Percentiles rank a stretch among this genome's conserved stretches.
phyloP scores from a whole-genome alignment of 2,113 vertebrate species.

The Callocephalon fimbriatum region DNA sequence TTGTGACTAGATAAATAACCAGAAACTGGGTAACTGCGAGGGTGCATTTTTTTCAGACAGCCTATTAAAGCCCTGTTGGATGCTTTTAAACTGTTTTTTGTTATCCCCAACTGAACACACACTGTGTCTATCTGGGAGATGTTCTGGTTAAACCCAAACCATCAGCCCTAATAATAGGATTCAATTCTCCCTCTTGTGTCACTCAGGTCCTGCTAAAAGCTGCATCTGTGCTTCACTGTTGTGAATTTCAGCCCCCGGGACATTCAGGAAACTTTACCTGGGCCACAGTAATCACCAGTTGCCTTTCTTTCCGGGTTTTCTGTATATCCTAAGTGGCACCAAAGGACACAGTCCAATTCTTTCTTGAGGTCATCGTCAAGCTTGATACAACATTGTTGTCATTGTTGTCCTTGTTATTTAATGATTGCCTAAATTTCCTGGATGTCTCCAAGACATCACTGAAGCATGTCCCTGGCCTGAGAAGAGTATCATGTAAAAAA shows the following conservation, averaged over 20 bases:
- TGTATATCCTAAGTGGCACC: accelerated
- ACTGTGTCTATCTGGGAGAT: not conserved
- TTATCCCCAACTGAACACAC: not conserved
- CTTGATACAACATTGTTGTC: not conserved
- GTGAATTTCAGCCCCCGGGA: not conserved
- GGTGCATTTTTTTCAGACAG: not conserved
- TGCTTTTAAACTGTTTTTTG: not conserved
- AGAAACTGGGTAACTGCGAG: not conserved
- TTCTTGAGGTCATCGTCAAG: not conserved
- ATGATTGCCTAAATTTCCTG: not conserved
- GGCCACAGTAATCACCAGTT: not conserved
- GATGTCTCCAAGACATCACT: not conserved
- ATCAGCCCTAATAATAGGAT: not conserved
- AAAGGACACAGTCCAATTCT: not conserved
- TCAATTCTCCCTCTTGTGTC: not conserved
- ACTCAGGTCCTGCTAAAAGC: not conserved
- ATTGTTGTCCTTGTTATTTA: not conserved
- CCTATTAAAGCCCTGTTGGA: not conserved
- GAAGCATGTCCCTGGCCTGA: not conserved
- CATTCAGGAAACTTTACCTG: not conserved
- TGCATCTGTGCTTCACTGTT: not conserved
- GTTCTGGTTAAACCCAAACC: not conserved
- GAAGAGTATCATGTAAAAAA: not conserved
- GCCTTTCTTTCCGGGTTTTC: not conserved
- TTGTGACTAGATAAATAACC: not conserved